phyloP scores from a whole-genome alignment of 2,888 invertebrate species.

The Tetanocera ferruginea region DNA sequence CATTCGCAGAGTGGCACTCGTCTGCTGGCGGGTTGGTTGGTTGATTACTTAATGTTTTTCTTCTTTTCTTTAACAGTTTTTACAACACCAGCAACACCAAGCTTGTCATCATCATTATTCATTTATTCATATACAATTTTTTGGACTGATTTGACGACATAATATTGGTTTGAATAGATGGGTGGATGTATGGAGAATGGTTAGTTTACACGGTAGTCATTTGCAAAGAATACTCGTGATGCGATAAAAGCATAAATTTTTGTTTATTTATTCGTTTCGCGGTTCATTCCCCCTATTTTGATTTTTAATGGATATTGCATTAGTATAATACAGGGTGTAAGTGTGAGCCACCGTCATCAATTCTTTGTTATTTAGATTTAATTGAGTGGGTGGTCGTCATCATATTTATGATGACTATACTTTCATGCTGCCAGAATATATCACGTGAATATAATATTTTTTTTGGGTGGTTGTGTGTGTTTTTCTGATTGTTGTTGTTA shows the following conservation, averaged over 20 bases:
- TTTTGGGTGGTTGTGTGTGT: not conserved
- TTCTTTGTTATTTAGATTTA: conserved; percentile 57
- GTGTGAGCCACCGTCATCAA: conserved; percentile 9
- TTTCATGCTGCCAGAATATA: not conserved
- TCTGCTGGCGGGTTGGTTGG: not conserved
- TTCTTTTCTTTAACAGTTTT: not conserved
- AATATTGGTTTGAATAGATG: not conserved
- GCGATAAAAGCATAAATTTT: conserved; percentile 42
- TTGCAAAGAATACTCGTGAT: conserved; percentile 27
- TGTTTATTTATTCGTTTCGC: conserved; percentile 29
- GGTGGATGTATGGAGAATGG: not conserved
- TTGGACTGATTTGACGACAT: not conserved
- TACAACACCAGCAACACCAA: not conserved
- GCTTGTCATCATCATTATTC: conserved; percentile 15
- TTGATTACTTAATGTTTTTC: not conserved
- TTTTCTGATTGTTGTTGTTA: conserved; percentile 43
- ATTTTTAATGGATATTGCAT: conserved; percentile 37
- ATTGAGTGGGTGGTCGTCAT: conserved; percentile 55
- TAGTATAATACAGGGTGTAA: conserved; percentile 16
- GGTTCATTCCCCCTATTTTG: conserved; percentile 37
- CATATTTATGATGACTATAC: too few species aligned
- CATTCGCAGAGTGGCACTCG: conserved; percentile 3
- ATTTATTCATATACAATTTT: conserved; percentile 11
- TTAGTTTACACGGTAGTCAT: not conserved
- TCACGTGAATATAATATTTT: not conserved